Base-by-base conservation (phyloP, 2,888 invertebrate species). In the Leptarthrus brevirostris region DNA sequence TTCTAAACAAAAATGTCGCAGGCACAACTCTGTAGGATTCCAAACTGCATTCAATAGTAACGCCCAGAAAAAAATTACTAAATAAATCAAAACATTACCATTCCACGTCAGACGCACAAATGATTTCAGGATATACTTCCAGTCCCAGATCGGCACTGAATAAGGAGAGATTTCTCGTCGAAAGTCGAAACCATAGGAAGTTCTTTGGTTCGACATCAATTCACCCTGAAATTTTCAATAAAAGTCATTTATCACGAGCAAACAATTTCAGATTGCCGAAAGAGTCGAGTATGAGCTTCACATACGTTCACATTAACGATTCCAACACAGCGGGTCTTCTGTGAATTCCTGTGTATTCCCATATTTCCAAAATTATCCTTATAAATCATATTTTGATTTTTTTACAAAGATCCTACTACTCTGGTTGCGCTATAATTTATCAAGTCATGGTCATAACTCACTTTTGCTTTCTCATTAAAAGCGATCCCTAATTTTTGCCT, bases 221-320 rank as follows among this genome's bases (percentile, higher is more conserved):
- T 77, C 77, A 77, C 77, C 74, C 75, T 76, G 76, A 77, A 76
- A 77, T 77, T 77, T 77, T 77, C 77, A 77, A 77, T 77, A 77
- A 77, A 77, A 75, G 75, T 77, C 77, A 77, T 77, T 77, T 77
- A 77, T 77, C 77, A 77, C 76, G 74, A 75, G 74, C 76, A 75
- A 77, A 75, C 77, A 76, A 71, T 71, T 52, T 71, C 70, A 71
- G 54, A 66, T 47, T 66, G 47, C 64, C 14, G 64, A 10, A 66
- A 47, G n/a, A 66, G 40, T 24, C 52, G 22, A 52, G 18, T 20
- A 52, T 4, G 20, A 5, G 47, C 47, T 24, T 18, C 26, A 47
- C 44, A 64, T 16, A 66, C 22, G 61, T 1, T 24, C 61, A 12
- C 12, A 4, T 22, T 34, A 47, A 47, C 14, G 47, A n/a, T 47